Evolutionary conservation across 2,113 vertebrate genomes (phyloP), one percentile per base, ranked within the genome.

Genomic region (Syngnathus typhle): DNA sequence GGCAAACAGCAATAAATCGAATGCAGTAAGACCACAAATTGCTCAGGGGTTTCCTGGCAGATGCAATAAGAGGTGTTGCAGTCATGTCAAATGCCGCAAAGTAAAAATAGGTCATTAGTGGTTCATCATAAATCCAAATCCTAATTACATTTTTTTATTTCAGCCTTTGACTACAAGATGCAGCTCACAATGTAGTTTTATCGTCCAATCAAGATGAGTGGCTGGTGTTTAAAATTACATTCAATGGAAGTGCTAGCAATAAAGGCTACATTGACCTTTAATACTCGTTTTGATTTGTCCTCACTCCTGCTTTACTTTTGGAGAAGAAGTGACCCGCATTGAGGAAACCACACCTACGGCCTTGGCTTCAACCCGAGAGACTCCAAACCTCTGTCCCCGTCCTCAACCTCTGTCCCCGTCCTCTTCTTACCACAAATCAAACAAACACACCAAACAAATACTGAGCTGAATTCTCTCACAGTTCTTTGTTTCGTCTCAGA

Each of bases 341-440:
- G 87, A 87, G 85, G 87, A 86, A 87, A 88, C 87, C 88, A 87
- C 87, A 88, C 78, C 83, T 81, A 77, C 41, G 65, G 86, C 77
- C 63, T 38, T 61, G 82, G 74, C 78, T 84, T 87, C 72, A 76
- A 68, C 61, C 78, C 58, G 60, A 77, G 79, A 64, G 2, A 71
- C 72, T 76, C 71, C 60, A 77, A 81, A 71, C 74, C 79, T 76
- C 72, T 66, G 38, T 61, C 74, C 59, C 62, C 43, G 47, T 79
- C 74, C 78, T 63, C 36, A 81, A 71, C 74, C 79, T 76, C 72
- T 66, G 38, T 61, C 74, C 59, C 62, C 43, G 47, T 79, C 74
- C 78, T 63, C 36, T 39, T 60, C 72, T 66, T 23, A 39, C 74
- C 70, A 21, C 79, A 82, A 81, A 74, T 79, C 74, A 86, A 85